phyloP scores from a whole-genome alignment of 2,113 vertebrate genomes.

The Dipodomys stephensi region DNA sequence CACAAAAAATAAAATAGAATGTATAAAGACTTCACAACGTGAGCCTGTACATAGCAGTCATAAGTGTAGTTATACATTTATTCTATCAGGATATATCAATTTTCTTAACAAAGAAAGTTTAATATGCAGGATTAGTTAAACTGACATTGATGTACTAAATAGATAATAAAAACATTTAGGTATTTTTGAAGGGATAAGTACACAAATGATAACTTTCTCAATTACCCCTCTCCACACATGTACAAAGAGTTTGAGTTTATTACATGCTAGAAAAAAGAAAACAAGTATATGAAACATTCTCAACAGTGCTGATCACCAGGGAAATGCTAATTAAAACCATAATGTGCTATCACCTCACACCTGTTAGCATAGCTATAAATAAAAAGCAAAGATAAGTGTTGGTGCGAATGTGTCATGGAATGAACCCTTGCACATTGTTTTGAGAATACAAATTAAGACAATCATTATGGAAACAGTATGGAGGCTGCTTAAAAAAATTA shows the following conservation, averaged over 20 bases:
- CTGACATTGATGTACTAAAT: neutral
- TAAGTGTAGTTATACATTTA: neutral
- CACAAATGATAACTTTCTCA: neutral
- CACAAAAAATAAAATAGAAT: no score
- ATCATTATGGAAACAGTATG: no score
- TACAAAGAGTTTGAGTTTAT: neutral
- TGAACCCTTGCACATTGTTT: neutral
- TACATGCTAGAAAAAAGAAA: neutral
- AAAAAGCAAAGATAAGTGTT: neutral
- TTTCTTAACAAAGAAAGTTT: conserved; percentile 5
- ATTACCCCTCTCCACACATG: neutral
- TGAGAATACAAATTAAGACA: neutral
- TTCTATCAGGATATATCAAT: neutral
- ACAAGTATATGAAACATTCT: neutral
- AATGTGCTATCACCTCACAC: no score
- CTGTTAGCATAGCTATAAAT: no score
- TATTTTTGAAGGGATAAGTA: neutral
- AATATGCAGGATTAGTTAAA: neutral
- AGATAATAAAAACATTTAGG: neutral
- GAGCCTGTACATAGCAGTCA: neutral
- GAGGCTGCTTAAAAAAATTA: neutral
- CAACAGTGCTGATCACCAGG: neutral
- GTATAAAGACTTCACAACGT: neutral
- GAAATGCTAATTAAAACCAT: neutral
- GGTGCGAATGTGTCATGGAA: neutral